Evolutionary conservation across 2,113 vertebrate genomes (phyloP).

Genomic region (Ploceus nigricollis): DNA sequence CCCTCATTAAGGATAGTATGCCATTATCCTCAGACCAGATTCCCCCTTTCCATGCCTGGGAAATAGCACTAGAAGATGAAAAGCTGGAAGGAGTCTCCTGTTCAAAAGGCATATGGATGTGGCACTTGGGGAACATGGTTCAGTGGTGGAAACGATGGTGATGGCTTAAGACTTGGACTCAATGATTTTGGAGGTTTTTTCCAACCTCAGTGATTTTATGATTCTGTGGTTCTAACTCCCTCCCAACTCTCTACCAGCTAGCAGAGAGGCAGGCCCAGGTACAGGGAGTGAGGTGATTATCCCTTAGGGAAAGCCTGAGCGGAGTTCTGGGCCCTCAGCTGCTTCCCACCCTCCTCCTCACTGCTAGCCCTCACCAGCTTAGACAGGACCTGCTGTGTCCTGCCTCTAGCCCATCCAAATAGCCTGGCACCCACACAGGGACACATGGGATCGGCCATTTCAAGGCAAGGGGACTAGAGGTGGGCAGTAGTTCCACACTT

Average conservation of each 20-base stretch:
- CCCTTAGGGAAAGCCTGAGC: not conserved
- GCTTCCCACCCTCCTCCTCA: not conserved
- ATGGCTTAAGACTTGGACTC: not conserved
- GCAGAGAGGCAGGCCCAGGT: not conserved
- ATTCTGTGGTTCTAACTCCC: not conserved
- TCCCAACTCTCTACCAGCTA: not conserved
- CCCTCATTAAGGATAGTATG: not conserved
- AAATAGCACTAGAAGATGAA: not conserved
- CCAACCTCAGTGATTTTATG: not conserved
- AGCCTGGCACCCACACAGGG: not conserved
- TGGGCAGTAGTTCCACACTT: not conserved
- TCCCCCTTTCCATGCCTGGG: not conserved
- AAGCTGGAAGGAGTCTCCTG: not conserved
- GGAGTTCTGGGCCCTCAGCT: accelerated
- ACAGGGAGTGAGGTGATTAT: accelerated
- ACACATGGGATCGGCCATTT: accelerated
- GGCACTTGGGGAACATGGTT: not conserved
- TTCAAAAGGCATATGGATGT: not conserved
- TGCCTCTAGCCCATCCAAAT: not conserved
- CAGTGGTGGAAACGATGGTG: not conserved
- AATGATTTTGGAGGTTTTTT: not conserved
- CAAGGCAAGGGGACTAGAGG: not conserved
- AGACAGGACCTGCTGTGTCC: accelerated
- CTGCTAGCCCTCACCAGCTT: not conserved
- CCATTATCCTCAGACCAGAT: not conserved